These are phyloP conservation scores for Brachirus orientalis DNA, from an alignment of 2,113 vertebrate genomes.

Conservation along the genomic window DNA sequence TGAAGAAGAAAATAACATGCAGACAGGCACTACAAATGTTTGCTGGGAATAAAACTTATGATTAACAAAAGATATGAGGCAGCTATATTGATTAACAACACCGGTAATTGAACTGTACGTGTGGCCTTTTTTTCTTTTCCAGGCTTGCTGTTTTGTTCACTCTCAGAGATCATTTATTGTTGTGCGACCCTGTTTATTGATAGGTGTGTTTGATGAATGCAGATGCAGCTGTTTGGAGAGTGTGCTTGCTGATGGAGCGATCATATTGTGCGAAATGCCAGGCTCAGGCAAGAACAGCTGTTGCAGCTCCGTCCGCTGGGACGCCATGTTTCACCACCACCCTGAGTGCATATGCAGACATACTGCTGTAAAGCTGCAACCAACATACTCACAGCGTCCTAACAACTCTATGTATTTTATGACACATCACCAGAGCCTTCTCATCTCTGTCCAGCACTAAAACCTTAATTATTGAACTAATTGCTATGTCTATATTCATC, in stretches of 20 bases:
- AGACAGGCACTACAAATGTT: conserved; percentile 84
- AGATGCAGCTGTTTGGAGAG: conserved; percentile 90
- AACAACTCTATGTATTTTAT: conserved; percentile 95
- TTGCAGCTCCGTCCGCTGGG: conserved; percentile 91
- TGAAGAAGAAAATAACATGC: conserved; percentile 70
- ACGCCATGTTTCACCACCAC: conserved; percentile 90
- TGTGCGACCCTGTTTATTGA: conserved; percentile 90
- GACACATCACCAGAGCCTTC: conserved; percentile 92
- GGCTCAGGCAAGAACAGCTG: conserved; percentile 95
- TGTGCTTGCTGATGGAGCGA: conserved; percentile 91
- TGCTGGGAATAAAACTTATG: conserved; percentile 89
- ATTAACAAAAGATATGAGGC: conserved; percentile 93
- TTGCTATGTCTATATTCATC: conserved; percentile 96
- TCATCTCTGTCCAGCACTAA: conserved; percentile 97
- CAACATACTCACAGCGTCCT: conserved; percentile 85
- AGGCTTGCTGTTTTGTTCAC: conserved; percentile 85
- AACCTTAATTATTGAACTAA: conserved; percentile 99
- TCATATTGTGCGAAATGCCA: conserved; percentile 95
- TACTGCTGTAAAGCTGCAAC: conserved; percentile 89
- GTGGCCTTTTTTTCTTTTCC: conserved; percentile 82
- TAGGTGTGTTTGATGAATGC: conserved; percentile 96
- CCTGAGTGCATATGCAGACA: conserved; percentile 83
- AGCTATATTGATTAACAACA: conserved; percentile 94
- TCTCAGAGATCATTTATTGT: conserved; percentile 94
- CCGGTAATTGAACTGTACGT: conserved; percentile 89